Base-by-base conservation (phyloP, 2,113 vertebrate genomes). In the Ceyx cyanopectus region DNA sequence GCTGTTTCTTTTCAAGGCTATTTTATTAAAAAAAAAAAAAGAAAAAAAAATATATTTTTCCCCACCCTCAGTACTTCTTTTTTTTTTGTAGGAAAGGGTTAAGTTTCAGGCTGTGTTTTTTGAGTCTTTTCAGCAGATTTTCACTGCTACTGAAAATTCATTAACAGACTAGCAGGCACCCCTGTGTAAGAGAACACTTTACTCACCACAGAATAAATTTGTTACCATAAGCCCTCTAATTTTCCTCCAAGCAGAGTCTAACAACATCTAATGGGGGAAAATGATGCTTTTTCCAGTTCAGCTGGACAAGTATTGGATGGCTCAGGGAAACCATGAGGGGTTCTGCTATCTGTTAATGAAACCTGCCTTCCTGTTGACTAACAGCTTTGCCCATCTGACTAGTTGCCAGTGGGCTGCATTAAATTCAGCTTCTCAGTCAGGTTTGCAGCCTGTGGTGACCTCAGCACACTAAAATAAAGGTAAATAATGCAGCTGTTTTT, bases 181-280 rank as follows among this genome's bases (percentile, higher is more conserved):
- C 1, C 0, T 70, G 46, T 66, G 10, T 54, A 69, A 77, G 40
- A 93, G 29, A 87, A 85, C 19, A 69, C 46, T 73, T 91, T 77
- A 27, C 24, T 82, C 60, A 60, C 70, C 12, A 9, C 56, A 60
- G 56, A 96, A 89, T 82, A 95, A 87, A 80, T 92, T 86, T 82
- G 62, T 69, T 80, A 77, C 75, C 51, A 91, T 89, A 95, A 62
- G 0, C 5, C 23, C 37, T 91, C 81, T 85, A 62, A 63, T 93
- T 92, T 89, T 87, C 74, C 62, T 79, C 22, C 51, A 82, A 85
- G 67, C 21, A 85, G 41, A 69, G 58, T 66, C 63, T 84, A 69
- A 78, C 73, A 86, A 46, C 37, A 40, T 79, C 15, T 85, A 74
- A 56, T 75, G 51, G 21, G 88, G 76, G 68, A 57, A 82, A 62